A percentile compares a stretch with the other conserved stretches of the same genome.
These are phyloP conservation scores for Poeciliopsis occidentalis DNA, from an alignment of 2,113 vertebrate genomes.

Conservation along the genomic window DNA sequence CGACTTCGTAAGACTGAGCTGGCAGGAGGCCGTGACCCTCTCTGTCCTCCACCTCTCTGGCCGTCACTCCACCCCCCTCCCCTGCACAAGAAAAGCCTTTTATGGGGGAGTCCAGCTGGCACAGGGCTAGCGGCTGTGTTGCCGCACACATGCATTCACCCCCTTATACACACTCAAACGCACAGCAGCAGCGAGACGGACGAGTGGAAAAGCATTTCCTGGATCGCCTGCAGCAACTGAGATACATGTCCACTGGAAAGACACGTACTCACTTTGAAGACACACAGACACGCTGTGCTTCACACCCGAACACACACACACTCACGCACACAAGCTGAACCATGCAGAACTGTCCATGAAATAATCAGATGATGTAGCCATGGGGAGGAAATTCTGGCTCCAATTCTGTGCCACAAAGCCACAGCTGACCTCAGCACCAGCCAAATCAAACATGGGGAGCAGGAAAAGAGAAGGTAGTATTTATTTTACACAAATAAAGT, in stretches of 20 bases:
- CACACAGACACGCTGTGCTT: constrained; percentile 15
- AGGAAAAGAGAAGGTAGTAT: not conserved
- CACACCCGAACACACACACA: constrained; percentile 40
- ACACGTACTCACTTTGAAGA: constrained; percentile 32
- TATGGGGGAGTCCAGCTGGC: constrained; percentile 68
- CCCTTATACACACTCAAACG: constrained; percentile 5
- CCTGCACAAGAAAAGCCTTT: constrained; percentile 41
- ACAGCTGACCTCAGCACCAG: constrained; percentile 23
- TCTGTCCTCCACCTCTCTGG: constrained; percentile 39
- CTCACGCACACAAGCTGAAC: constrained; percentile 43
- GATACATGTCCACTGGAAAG: constrained; percentile 53
- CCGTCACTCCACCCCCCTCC: constrained; percentile 8
- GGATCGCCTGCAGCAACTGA: constrained; percentile 54
- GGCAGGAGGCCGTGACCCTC: constrained; percentile 57
- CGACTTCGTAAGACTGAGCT: constrained; percentile 30
- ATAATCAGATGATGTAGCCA: constrained; percentile 58
- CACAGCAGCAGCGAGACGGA: constrained; percentile 50
- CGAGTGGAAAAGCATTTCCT: constrained; percentile 67
- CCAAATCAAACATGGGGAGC: constrained; percentile 19
- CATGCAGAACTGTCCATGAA: constrained; percentile 39
- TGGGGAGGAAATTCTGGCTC: constrained; percentile 31
- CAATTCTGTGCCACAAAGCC: constrained; percentile 25
- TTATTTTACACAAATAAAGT: not conserved
- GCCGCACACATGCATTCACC: constrained; percentile 25
- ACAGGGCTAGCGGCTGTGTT: constrained; percentile 40